Evolutionary conservation across 2,888 invertebrate genomes (phyloP).

Genomic region (Piscicola geometra): DNA sequence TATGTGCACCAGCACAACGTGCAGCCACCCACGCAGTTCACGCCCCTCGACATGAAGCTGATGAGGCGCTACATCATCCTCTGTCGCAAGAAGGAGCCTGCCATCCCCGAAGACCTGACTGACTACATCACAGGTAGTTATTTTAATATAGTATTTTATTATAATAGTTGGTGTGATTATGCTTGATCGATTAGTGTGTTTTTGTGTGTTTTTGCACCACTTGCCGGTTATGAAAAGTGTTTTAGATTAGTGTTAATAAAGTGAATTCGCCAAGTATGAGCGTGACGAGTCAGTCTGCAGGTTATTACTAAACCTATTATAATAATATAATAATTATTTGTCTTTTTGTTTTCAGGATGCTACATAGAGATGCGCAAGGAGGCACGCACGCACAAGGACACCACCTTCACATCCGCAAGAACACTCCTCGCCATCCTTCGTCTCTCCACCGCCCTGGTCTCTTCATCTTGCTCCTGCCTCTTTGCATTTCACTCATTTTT

Average conservation of each 20-base stretch:
- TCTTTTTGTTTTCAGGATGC: conserved; percentile 56
- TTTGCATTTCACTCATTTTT: no score
- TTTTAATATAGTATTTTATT: no score
- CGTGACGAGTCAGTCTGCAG: no score
- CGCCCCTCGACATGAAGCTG: conserved; percentile 81
- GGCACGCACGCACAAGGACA: conserved; percentile 80
- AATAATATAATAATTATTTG: no score
- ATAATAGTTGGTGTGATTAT: no score
- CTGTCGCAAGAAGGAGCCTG: conserved; percentile 81
- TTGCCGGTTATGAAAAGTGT: no score
- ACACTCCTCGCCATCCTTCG: conserved; percentile 88
- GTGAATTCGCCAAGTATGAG: no score
- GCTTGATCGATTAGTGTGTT: no score
- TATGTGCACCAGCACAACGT: conserved; percentile 87
- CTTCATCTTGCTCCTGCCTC: no score
- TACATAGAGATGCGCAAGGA: conserved; percentile 68
- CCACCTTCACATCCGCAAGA: conserved; percentile 87
- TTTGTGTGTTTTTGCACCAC: no score
- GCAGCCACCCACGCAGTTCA: conserved; percentile 73
- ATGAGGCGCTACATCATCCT: conserved; percentile 84
- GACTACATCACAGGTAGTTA: conserved; percentile 77
- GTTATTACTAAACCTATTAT: no score
- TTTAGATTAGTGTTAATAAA: no score
- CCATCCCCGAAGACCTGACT: conserved; percentile 77
- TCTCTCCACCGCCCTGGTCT: conserved; percentile 85